phyloP scores from a whole-genome alignment of 2,888 invertebrate species.

The Caenorhabditis sp. region DNA sequence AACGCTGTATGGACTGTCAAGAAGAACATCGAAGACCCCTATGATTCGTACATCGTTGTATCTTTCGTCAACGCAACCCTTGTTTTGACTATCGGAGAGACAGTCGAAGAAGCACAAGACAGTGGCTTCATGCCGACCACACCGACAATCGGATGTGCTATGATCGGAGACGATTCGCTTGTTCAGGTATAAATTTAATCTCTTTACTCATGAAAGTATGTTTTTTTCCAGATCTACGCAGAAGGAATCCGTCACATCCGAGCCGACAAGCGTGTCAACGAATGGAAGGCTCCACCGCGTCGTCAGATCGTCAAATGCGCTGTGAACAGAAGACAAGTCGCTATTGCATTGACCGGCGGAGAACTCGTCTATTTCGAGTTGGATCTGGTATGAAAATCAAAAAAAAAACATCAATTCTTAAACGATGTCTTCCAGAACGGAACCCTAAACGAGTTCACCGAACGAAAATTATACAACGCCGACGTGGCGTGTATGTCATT shows the following conservation, averaged over 20 bases:
- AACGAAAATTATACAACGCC: conserved; percentile 92
- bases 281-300: conserved; percentile 99
- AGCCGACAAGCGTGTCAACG: conserved; percentile 97
- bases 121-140: conserved; percentile 99
- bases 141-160: conserved; percentile 97
- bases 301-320: conserved; percentile 98
- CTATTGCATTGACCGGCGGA: conserved; percentile 96
- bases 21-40: conserved; percentile 95
- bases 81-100: conserved; percentile 98
- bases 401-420: too few species aligned
- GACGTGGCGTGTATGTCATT: conserved; percentile 99
- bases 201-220: too few species aligned
- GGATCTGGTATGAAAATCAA: conserved; percentile 89
- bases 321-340: conserved; percentile 98
- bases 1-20: conserved; percentile 99
- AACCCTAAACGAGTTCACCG: conserved; percentile 97
- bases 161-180: conserved; percentile 96
- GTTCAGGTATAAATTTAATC: too few species aligned
- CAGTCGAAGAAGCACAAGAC: conserved; percentile 99
- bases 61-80: conserved; percentile 99
- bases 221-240: conserved; percentile 97
- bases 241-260: conserved; percentile 99
- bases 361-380: conserved; percentile 99
- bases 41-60: conserved; percentile 99
- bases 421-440: conserved; percentile 94